Conservation (phyloP, 1,140 invertebrate genomes). For the Xylocopa sonorina region DNA sequence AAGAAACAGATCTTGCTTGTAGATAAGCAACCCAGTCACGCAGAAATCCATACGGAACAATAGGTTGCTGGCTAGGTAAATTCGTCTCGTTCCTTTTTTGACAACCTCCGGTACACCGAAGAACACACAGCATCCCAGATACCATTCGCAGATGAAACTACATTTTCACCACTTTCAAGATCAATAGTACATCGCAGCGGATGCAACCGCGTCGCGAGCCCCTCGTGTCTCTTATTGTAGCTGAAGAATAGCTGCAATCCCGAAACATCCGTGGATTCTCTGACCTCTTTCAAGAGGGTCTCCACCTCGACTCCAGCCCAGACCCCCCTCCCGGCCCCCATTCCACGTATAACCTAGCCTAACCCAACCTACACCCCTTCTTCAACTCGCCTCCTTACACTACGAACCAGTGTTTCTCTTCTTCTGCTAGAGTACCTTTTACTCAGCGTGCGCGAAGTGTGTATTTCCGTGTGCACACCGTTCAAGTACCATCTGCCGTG, state of each 20-base stretch:
- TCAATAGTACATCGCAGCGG: slow-evolving; percentile 48
- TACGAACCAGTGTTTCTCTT: slow-evolving; percentile 11
- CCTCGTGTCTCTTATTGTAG: slow-evolving; percentile 66
- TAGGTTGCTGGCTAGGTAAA: slow-evolving; percentile 22
- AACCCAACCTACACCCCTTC: not conserved
- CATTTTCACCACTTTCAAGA: slow-evolving; percentile 38
- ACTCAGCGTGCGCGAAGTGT: slow-evolving; percentile 51
- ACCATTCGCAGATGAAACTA: slow-evolving; percentile 43
- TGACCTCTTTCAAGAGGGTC: slow-evolving; percentile 51
- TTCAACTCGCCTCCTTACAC: not conserved
- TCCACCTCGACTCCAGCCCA: too few species aligned
- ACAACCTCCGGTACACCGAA: not conserved
- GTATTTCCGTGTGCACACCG: slow-evolving; percentile 52
- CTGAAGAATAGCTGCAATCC: slow-evolving; percentile 71
- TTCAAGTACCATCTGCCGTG: slow-evolving; percentile 40
- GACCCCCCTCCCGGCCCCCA: too few species aligned
- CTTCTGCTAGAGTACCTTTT: slow-evolving; percentile 14
- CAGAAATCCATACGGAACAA: slow-evolving; percentile 45
- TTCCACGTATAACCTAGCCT: too few species aligned
- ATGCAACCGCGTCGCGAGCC: slow-evolving; percentile 49
- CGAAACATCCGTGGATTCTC: slow-evolving; percentile 62
- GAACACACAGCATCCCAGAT: slow-evolving; percentile 35
- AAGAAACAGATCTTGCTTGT: not conserved
- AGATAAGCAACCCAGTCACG: not conserved
- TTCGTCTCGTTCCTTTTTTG: slow-evolving; percentile 11